Evolutionary conservation across 2,113 vertebrate genomes (phyloP), one percentile per base, ranked within the genome.

Genomic region (Ammodytes marinus): DNA sequence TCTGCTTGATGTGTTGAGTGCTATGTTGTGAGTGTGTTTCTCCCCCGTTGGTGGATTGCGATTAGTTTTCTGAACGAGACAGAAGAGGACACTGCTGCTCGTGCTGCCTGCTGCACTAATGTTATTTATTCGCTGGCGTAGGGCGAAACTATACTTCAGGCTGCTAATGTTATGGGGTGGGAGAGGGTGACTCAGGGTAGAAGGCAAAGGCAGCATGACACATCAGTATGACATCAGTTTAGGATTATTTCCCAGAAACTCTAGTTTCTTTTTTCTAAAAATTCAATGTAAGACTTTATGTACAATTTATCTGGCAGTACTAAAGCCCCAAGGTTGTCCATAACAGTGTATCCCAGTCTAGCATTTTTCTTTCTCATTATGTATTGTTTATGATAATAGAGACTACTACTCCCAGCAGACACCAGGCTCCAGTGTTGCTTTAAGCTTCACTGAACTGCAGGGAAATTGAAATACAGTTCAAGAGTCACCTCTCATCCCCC

Each of bases 151-250:
- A 14, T 69, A 43, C 61, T 87, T 45, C n/a, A 74, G 81, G 63
- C 73, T 84, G 71, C 27, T 82, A 19, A 70, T 80, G 71, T 79
- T 73, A 43, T 65, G 86, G 82, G 68, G 40, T 55, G 68, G 73
- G 77, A 82, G 73, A 71, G 66, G 42, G 74, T 88, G 89, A 90
- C 81, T 91, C 87, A 86, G 86, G 79, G 14, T 83, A 78, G 70
- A 43, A 64, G 4, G 5, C 27, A 27, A 68, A 76, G 67, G 77
- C 77, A 79, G 77, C 69, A 80, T 91, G 88, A 92, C 88, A 86
- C 89, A 88, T 86, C 85, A 83, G 39, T 53, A 78, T 90, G 83
- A 77, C 83, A 79, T 89, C 85, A 90, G 79, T 64, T 76, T 19
- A 47, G 19, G 67, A 79, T 80, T 47, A 47, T 68, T 70, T 66